A percentile compares a stretch with the other conserved stretches of the same genome.
Evolutionary conservation across 2,113 vertebrate genomes (phyloP).

Genomic region (Mesocricetus auratus): DNA sequence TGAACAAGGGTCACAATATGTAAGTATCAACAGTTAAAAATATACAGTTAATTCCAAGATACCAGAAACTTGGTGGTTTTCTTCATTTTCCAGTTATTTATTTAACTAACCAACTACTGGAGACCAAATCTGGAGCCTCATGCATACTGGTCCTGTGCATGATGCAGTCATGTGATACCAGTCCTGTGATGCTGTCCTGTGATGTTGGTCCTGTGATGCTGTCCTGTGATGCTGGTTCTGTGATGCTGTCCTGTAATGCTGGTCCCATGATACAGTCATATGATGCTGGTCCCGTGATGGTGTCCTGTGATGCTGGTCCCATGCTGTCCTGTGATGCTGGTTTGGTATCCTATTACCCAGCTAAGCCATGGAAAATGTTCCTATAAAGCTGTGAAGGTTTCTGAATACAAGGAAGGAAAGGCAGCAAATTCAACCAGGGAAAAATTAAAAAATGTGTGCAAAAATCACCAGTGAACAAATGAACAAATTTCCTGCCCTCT

Average conservation of each 20-base stretch:
- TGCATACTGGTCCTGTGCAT: background rate
- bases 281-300: background rate
- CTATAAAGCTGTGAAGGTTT: background rate
- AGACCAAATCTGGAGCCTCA: no score
- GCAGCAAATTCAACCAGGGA: background rate
- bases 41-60: background rate
- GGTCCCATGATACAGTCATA: no score
- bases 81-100: background rate
- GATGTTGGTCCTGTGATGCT: background rate
- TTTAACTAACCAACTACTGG: background rate
- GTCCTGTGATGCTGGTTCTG: background rate
- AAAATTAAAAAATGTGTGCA: background rate
- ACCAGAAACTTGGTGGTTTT: background rate
- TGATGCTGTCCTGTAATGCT: background rate
- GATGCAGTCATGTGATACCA: no score
- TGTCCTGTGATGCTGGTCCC: background rate
- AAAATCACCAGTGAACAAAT: background rate
- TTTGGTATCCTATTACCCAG: background rate
- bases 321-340: background rate
- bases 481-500: background rate
- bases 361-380: background rate
- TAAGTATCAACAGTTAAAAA: background rate
- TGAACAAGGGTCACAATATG: background rate
- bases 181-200: background rate
- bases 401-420: background rate